A percentile compares a stretch with the other conserved stretches of the same genome.
Conservation (phyloP, 2,888 invertebrate species). For the Disparrhopalites patrizii region DNA sequence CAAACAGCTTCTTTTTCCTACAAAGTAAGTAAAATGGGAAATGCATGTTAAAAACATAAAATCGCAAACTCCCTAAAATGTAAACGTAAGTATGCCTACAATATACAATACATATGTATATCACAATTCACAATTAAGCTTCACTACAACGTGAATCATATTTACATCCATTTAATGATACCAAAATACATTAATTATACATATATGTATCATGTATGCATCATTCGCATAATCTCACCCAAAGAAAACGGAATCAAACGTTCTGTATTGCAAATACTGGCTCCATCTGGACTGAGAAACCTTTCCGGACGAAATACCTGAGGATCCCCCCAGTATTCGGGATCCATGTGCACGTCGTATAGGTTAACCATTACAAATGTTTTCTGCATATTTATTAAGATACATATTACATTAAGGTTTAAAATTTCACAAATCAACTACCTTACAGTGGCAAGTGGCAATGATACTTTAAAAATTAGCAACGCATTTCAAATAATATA, state of each 20-base stretch:
- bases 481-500: too few relatives aligned
- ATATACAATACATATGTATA: background rate
- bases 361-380: background rate
- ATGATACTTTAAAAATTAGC: too few relatives aligned
- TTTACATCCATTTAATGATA: too few relatives aligned
- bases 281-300: background rate
- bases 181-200: too few relatives aligned
- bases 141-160: too few relatives aligned
- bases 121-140: too few relatives aligned
- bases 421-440: too few relatives aligned
- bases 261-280: background rate
- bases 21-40: background rate
- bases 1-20: constrained; percentile 20
- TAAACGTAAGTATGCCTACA: background rate
- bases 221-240: too few relatives aligned
- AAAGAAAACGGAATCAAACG: background rate
- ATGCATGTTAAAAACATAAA: background rate
- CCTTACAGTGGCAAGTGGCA: too few relatives aligned
- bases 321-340: background rate
- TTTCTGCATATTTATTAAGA: too few relatives aligned
- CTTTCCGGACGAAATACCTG: background rate
- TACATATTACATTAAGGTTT: too few relatives aligned
- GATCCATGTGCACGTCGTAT: background rate
- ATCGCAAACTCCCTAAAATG: background rate
- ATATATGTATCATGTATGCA: too few relatives aligned